These are phyloP conservation scores for Callopanchax toddi DNA, from an alignment of 2,113 vertebrate genomes.

Conservation along the genomic window DNA sequence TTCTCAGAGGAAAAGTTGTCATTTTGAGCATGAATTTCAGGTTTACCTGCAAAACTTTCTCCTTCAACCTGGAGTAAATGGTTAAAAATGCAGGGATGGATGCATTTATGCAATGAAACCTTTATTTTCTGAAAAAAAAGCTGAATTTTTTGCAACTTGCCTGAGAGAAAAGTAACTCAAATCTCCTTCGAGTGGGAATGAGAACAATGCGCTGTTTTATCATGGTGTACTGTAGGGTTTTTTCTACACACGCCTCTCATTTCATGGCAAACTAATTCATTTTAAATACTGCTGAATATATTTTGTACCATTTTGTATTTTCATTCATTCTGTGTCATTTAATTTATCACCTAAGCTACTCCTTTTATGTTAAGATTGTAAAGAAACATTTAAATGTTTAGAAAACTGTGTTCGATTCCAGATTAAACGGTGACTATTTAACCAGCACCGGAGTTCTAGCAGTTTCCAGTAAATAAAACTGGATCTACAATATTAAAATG, in stretches of 20 bases:
- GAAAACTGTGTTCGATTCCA: neutral
- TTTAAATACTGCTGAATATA: neutral
- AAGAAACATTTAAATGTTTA: neutral
- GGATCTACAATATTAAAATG: neutral
- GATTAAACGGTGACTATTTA: neutral
- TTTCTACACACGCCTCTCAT: neutral
- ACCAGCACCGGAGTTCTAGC: neutral
- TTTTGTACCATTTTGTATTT: neutral
- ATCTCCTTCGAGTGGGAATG: neutral
- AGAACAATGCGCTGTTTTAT: neutral
- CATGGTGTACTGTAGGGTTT: neutral
- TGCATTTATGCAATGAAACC: too few relatives aligned
- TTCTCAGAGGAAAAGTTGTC: too few relatives aligned
- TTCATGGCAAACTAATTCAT: neutral
- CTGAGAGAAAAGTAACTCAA: too few relatives aligned
- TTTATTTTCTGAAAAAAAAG: too few relatives aligned
- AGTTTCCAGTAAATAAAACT: neutral
- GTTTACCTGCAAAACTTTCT: too few relatives aligned
- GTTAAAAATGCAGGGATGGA: too few relatives aligned
- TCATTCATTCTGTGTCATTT: neutral
- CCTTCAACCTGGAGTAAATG: too few relatives aligned
- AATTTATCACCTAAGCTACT: slow-evolving; percentile 1
- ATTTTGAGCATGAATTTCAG: too few relatives aligned
- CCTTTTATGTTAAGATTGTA: neutral
- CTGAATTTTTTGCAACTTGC: too few relatives aligned